Base-by-base conservation (phyloP, 2,888 invertebrate species). In the Yponomeuta malinellus region DNA sequence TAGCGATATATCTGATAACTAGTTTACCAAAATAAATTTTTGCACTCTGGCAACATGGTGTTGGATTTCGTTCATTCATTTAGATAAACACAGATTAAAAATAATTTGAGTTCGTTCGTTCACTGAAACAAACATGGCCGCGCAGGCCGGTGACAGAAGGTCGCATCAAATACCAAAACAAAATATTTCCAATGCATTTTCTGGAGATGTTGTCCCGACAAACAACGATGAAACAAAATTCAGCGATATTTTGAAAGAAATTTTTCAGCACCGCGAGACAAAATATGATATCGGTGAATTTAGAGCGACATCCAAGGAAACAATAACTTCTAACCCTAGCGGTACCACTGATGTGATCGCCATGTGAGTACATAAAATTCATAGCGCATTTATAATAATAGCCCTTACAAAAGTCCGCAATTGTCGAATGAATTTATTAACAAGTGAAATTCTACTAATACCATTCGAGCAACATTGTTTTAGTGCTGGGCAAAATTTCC, bases 91-190 rank as follows among this genome's bases (percentile, higher is more conserved):
- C 43, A 43, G 43, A 43, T 43, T 1, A 43, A 9, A 43, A 43
- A 43, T 43, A 43, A 8, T 43, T 43, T 43, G 43, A 8, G 31
- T 31, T 12, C 52, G 12, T 15, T 59, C 52, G 10, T 31, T 74
- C 79, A 78, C 76, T 59, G 15, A 59, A 78, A 81, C 78, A 85
- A 84, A 87, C 81, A 90, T 91, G 91, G 91, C 89, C 83, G 87
- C 86, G 83, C 87, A 89, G 88, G 79, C 79, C 76, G 77, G 76
- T 86, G 86, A 86, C 83, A 86, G 84, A 77, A 77, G 78, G 73
- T 75, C 71, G 73, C 77, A 75, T 73, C 73, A 78, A 80, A 82
- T 75, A 72, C 73, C 75, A 73, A 77, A 72, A 76, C 74, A 76
- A 77, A 80, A 77, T 75, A 77, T 77, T 75, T 71, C 65, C 12